phyloP scores from a whole-genome alignment of 2,113 vertebrate genomes.

The Hippocampus mohnikei region DNA sequence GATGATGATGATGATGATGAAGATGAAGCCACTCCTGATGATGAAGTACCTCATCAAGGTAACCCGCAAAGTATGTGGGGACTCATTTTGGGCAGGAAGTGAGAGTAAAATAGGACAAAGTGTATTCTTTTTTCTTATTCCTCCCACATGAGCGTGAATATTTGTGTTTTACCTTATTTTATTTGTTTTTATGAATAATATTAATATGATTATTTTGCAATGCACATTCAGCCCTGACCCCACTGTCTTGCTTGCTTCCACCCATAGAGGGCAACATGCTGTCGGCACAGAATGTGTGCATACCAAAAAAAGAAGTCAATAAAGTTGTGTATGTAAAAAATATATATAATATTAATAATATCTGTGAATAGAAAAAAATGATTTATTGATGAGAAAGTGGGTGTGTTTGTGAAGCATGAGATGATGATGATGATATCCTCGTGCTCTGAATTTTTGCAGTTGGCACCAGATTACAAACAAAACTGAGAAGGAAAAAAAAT shows the following conservation, averaged over 20 bases:
- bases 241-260: slow-evolving; percentile 46
- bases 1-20: background rate
- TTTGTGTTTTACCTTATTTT: slow-evolving; percentile 2
- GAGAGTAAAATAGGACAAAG: background rate
- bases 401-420: slow-evolving; percentile 19
- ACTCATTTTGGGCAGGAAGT: background rate
- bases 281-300: slow-evolving; percentile 35
- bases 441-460: background rate
- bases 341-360: slow-evolving; percentile 40
- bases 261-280: slow-evolving; percentile 37
- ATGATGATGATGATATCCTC: background rate
- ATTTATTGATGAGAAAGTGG: slow-evolving; percentile 11
- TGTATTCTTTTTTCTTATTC: background rate
- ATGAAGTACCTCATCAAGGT: background rate
- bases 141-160: slow-evolving; percentile 1
- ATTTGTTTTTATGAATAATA: slow-evolving; percentile 28
- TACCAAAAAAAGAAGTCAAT: slow-evolving; percentile 35
- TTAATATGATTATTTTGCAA: slow-evolving; percentile 29
- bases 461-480: no score
- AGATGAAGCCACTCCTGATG: background rate
- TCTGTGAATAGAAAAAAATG: slow-evolving; percentile 41
- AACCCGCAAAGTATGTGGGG: background rate
- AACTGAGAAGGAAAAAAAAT: background rate
- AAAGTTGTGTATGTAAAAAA: slow-evolving; percentile 58
- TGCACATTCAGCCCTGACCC: slow-evolving; percentile 3